Base-by-base conservation (phyloP, 2,113 vertebrate genomes). In the Oryzias celebensis region DNA sequence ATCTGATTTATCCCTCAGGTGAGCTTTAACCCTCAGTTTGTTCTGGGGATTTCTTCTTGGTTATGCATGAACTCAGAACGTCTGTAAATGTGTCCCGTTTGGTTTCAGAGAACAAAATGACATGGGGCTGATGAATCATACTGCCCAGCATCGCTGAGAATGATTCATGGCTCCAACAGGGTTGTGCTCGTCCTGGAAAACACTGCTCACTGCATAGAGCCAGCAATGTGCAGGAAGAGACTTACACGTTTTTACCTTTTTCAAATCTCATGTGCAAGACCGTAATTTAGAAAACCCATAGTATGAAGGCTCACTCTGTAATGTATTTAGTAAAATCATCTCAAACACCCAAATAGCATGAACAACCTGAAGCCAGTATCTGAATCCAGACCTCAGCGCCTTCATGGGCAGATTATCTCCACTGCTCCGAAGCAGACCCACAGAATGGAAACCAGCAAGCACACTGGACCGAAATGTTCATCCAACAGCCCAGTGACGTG, bases 71-170 rank as follows among this genome's bases (percentile, higher is more conserved):
- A 7, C 58, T 67, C 6, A 73, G 42, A 76, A 65, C 51, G 54
- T 67, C 57, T 68, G 52, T 16, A 61, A 78, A 78, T 56, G 52
- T 44, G 74, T 70, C 62, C 53, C 44, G 46, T 64, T 62, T 57
- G 61, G 58, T 63, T 81, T 80, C 18, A 50, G 60, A 72, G 61
- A 62, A 75, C 62, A 62, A 63, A 68, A 78, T 69, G 71, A 77
- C 62, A 75, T 45, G 72, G 86, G 73, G 73, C 77, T 77, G 81
- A 84, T 87, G 83, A 88, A 75, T 85, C 87, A 88, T 57, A 77
- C 70, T 73, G 64, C 63, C 75, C 58, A 55, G 78, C 52, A 46
- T 77, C 62, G 71, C 65, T 57, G 67, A 52, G 67, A 46, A 54
- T 83, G 80, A 83, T 83, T 88, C 84, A 82, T 77, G 54, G 60